These are phyloP conservation scores for Anthophora plumipes DNA, from an alignment of 2,888 invertebrate genomes.

Conservation along the genomic window DNA sequence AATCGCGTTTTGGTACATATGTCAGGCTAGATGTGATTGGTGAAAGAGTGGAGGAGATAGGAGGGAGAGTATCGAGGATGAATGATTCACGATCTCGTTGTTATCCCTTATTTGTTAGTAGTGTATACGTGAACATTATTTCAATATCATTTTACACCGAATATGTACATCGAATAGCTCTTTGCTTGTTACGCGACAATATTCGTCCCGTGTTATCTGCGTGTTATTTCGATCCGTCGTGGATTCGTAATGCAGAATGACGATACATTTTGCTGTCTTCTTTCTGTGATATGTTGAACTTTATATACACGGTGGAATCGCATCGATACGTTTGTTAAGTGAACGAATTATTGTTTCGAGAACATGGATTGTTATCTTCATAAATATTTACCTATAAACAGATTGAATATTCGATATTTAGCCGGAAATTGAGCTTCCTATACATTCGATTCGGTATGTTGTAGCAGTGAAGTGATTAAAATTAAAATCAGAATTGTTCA, in stretches of 20 bases:
- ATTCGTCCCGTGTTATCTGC: constrained; percentile 37
- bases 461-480: background rate
- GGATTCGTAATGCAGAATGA: constrained; percentile 24
- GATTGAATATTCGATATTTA: constrained; percentile 2
- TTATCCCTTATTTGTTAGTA: constrained; percentile 37
- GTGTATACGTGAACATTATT: constrained; percentile 39
- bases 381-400: constrained; percentile 15
- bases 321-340: background rate
- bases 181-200: constrained; percentile 44
- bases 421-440: no score
- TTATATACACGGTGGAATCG: background rate
- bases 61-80: background rate
- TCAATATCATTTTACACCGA: constrained; percentile 53
- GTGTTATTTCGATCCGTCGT: background rate
- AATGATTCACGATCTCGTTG: constrained; percentile 28
- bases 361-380: constrained; percentile 12
- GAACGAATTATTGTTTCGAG: background rate
- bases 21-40: background rate
- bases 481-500: background rate
- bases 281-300: background rate
- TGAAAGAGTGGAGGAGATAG: background rate
- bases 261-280: constrained; percentile 7
- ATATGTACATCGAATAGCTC: constrained; percentile 56
- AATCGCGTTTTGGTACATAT: constrained; percentile 18
- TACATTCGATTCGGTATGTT: background rate